Base-by-base conservation (phyloP, 2,888 invertebrate species). In the Blastobasis adustella region DNA sequence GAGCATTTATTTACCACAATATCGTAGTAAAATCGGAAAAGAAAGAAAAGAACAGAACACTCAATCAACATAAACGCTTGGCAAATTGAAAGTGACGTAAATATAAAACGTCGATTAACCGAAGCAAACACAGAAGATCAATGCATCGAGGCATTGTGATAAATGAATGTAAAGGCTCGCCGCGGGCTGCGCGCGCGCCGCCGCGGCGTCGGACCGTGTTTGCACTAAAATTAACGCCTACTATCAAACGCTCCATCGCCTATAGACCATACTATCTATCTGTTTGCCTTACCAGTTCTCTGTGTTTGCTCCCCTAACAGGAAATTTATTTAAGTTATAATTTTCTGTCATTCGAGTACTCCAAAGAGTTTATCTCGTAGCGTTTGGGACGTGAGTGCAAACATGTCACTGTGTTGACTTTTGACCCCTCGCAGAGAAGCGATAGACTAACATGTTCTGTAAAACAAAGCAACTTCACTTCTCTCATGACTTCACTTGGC, bases 261-360 rank as follows among this genome's bases (percentile, higher is more conserved):
- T 78, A 81, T 79, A 79, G 78, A 80, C 76, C 23, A 78, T 70
- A 73, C 73, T 72, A 69, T 38, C n/a, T 68, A 73, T 76, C 63
- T 82, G 82, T 87, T 82, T 84, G 62, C 70, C 55, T 68, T 75
- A 73, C 79, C 66, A 71, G 76, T 82, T 83, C 76, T 72, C 72
- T 76, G 73, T 87, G 87, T 88, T 86, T 85, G 73, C 79, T 68
- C 55, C 62, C 58, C 72, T 75, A 81, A 84, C 87, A 84, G 87
- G 87, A 88, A 85, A 88, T 87, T 86, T 85, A 86, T 86, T 86
- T 81, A 72, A 80, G 79, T 79, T 80, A 82, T 84, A 85, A 84
- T 84, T 82, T 86, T 82, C 77, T 87, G 84, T 82, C 82, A 86
- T 85, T 82, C 68, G 66, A 61, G 68, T 73, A 66, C 69, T 73